Evolutionary conservation across 2,797 vertebrate species (phyloP).

Genomic region (Bryconaethiops microstoma): DNA sequence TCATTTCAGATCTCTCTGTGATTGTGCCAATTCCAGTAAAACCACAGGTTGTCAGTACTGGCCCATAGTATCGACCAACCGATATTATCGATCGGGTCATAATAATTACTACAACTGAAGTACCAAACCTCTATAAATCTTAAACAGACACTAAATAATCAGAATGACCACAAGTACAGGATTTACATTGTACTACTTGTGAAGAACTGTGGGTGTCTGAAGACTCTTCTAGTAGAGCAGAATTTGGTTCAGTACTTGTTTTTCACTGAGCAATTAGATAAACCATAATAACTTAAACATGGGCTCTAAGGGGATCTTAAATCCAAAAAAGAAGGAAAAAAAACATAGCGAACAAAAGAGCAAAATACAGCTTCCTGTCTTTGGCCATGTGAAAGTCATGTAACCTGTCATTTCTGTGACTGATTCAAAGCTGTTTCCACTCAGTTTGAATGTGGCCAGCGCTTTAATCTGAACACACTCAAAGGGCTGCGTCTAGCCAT

Average conservation of each 20-base stretch:
- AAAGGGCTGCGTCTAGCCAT: slow-evolving; percentile 67
- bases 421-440: slow-evolving; percentile 75
- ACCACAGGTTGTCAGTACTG: too few relatives aligned
- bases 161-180: background rate
- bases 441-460: slow-evolving; percentile 67
- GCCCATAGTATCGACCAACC: too few relatives aligned
- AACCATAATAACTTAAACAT: background rate
- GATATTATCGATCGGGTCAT: too few relatives aligned
- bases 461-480: slow-evolving; percentile 65
- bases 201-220: background rate
- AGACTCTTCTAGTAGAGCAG: background rate
- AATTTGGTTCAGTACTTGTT: background rate
- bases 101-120: too few relatives aligned
- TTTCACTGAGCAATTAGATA: background rate
- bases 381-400: slow-evolving; percentile 68
- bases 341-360: slow-evolving; percentile 64
- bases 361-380: slow-evolving; percentile 65
- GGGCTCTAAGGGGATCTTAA: background rate
- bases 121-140: too few relatives aligned
- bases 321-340: background rate
- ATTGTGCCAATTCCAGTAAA: too few relatives aligned
- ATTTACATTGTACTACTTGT: background rate
- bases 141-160: background rate
- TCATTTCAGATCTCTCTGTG: too few relatives aligned
- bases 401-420: slow-evolving; percentile 71